phyloP scores from a whole-genome alignment of 2,797 vertebrate genomes.

The Glyptemys insculpta region DNA sequence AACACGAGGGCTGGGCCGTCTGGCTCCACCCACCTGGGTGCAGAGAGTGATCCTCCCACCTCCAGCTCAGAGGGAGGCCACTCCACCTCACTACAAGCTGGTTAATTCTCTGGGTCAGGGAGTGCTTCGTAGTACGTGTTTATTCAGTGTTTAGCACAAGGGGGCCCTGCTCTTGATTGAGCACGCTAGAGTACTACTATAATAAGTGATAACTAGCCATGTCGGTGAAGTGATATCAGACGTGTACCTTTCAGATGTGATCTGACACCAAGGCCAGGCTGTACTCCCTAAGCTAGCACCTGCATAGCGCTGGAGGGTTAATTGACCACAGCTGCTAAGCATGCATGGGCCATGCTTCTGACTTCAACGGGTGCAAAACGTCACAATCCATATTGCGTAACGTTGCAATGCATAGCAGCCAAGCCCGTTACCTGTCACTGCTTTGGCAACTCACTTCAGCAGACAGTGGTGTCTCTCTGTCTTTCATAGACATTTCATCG shows the following conservation, averaged over 20 bases:
- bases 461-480: background rate
- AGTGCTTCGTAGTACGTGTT: rapidly evolving
- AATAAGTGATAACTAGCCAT: background rate
- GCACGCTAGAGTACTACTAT: rapidly evolving
- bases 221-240: background rate
- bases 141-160: background rate
- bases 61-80: too few species aligned
- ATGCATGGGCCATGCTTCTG: rapidly evolving
- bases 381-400: rapidly evolving
- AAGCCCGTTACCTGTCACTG: background rate
- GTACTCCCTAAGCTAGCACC: rapidly evolving
- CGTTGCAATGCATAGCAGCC: rapidly evolving
- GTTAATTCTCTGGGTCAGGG: rapidly evolving
- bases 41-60: too few species aligned
- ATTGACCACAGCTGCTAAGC: background rate
- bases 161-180: background rate
- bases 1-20: too few species aligned
- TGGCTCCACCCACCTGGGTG: too few species aligned
- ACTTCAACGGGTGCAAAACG: rapidly evolving
- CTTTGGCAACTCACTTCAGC: rapidly evolving
- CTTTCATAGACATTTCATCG: background rate
- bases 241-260: background rate
- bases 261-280: rapidly evolving
- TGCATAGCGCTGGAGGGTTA: rapidly evolving
- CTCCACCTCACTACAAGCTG: too few species aligned